Conservation (phyloP, 2,888 invertebrate species). For the Heliconius cydno region DNA sequence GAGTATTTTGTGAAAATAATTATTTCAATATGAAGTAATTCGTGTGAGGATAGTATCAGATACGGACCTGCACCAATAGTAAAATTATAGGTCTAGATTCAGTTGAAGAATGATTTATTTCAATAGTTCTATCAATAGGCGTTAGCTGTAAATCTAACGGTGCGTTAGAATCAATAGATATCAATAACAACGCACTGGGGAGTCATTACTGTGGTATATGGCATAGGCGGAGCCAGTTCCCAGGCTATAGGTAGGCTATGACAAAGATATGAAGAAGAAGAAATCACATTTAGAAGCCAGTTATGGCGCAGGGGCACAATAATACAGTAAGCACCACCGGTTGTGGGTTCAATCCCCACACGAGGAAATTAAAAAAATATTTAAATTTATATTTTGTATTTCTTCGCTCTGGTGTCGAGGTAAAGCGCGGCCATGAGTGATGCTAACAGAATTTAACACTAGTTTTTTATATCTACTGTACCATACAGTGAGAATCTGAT, state of each 20-base stretch:
- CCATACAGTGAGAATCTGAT: too few relatives aligned
- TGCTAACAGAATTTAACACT: too few relatives aligned
- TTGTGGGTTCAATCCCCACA: too few relatives aligned
- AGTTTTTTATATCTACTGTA: too few relatives aligned
- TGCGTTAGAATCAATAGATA: constrained; percentile 80
- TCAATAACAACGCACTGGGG: constrained; percentile 75
- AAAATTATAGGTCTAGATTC: constrained; percentile 15
- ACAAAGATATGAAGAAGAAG: too few relatives aligned
- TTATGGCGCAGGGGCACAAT: too few relatives aligned
- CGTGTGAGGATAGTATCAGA: neutral
- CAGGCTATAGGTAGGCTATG: constrained; percentile 29
- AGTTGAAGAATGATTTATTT: constrained; percentile 27
- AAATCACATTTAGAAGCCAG: too few relatives aligned
- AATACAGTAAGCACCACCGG: too few relatives aligned
- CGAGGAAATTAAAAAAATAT: too few relatives aligned
- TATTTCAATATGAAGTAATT: neutral
- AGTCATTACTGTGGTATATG: constrained; percentile 58
- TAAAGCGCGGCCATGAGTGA: too few relatives aligned
- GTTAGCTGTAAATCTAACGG: constrained; percentile 70
- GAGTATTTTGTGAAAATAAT: neutral
- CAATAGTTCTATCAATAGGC: constrained; percentile 43
- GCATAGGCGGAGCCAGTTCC: constrained; percentile 36
- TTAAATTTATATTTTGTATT: too few relatives aligned
- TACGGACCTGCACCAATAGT: neutral
- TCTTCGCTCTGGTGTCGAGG: too few relatives aligned